Conservation (phyloP, 2,888 invertebrate genomes). For the Caenorhabditis sp. region DNA sequence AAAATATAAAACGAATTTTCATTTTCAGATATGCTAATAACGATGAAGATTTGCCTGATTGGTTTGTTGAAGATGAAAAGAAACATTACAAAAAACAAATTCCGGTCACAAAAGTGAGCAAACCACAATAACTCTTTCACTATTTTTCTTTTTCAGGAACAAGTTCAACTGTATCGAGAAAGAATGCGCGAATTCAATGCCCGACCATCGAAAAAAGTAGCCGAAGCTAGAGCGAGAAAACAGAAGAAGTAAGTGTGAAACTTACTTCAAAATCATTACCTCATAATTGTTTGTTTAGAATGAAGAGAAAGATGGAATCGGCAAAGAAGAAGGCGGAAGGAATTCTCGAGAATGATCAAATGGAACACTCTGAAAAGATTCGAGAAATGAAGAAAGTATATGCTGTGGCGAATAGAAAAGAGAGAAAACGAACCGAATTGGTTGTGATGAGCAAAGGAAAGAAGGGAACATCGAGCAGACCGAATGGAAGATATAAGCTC, state of each 20-base stretch:
- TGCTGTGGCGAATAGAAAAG: slow-evolving; percentile 76
- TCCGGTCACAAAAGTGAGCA: slow-evolving; percentile 77
- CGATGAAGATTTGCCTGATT: slow-evolving; percentile 88
- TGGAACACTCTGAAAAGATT: slow-evolving; percentile 87
- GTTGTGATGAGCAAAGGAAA: slow-evolving; percentile 86
- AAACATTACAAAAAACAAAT: slow-evolving; percentile 85
- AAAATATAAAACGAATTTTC: no score
- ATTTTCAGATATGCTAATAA: slow-evolving; percentile 81
- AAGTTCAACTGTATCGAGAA: slow-evolving; percentile 82
- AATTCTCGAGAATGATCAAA: slow-evolving; percentile 80
- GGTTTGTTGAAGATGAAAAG: slow-evolving; percentile 93
- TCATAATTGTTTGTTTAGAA: slow-evolving; percentile 69
- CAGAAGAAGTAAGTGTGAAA: slow-evolving; percentile 78
- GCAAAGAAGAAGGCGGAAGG: slow-evolving; percentile 94
- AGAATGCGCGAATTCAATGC: slow-evolving; percentile 84
- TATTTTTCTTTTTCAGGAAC: slow-evolving; percentile 68
- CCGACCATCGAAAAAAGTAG: slow-evolving; percentile 93
- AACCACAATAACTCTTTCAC: no score
- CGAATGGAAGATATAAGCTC: slow-evolving; percentile 64
- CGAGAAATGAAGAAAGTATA: slow-evolving; percentile 77
- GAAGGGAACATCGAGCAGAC: slow-evolving; percentile 56
- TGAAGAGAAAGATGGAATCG: slow-evolving; percentile 81
- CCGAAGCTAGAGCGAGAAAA: slow-evolving; percentile 96
- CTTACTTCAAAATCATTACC: background rate
- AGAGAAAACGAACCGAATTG: slow-evolving; percentile 89